phyloP scores from a whole-genome alignment of 2,797 vertebrate species.

The Lacerta bilineata region DNA sequence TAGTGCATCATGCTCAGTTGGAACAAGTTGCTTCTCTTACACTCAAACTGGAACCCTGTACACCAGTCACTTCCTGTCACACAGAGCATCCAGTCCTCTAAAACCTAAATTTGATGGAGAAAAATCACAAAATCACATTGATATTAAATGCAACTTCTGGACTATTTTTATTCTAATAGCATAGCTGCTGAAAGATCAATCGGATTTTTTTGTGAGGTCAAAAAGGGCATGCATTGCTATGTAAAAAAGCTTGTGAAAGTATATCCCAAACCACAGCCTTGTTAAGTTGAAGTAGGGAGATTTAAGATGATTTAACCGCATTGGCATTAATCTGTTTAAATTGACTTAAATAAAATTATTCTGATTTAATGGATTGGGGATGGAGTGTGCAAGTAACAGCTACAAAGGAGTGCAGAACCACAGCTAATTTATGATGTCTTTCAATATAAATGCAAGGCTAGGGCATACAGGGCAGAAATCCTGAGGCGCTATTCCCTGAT shows the following conservation, averaged over 20 bases:
- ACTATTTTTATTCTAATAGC: conserved; percentile 4
- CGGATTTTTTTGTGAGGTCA: not conserved
- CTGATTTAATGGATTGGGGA: conserved; percentile 24
- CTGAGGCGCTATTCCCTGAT: not conserved
- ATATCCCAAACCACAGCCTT: conserved; percentile 8
- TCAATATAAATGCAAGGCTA: not conserved
- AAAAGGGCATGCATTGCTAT: not conserved
- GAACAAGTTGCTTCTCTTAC: not conserved
- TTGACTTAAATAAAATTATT: conserved; percentile 25
- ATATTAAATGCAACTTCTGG: not conserved
- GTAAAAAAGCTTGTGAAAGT: not conserved
- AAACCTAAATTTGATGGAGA: not conserved
- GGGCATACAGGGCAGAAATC: not conserved
- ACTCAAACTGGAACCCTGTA: not conserved
- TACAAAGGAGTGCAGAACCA: not conserved
- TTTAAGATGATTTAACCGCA: conserved; percentile 18
- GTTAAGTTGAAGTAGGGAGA: conserved; percentile 19
- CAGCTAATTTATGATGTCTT: conserved; percentile 17
- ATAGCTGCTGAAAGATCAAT: conserved; percentile 8
- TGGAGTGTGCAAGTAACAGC: not conserved
- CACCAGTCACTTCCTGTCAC: not conserved
- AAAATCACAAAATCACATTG: not conserved
- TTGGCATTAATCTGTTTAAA: conserved; percentile 22
- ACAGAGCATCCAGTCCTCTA: not conserved
- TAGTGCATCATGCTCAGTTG: not conserved